These are phyloP conservation scores for Pachypanchax playfairii DNA, from an alignment of 2,113 vertebrate species.

Conservation along the genomic window DNA sequence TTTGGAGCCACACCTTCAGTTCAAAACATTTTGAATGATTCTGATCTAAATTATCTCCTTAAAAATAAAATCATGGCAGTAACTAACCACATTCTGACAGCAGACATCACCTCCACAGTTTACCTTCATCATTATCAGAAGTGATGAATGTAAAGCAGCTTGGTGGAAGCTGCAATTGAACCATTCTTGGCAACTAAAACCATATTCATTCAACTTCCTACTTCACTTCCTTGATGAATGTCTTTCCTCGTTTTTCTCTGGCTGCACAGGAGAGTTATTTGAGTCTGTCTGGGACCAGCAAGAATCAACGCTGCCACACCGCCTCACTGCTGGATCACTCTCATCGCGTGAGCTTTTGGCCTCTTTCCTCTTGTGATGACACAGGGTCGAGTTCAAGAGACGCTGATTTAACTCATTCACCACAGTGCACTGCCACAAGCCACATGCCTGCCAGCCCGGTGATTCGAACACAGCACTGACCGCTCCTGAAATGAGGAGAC, in stretches of 20 bases:
- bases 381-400: slow-evolving; percentile 64
- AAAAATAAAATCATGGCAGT: too few species aligned
- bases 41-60: too few species aligned
- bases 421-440: slow-evolving; percentile 72
- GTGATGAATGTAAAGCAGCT: slow-evolving; percentile 57
- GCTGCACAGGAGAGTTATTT: slow-evolving; percentile 74
- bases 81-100: slow-evolving; percentile 58
- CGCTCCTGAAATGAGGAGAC: slow-evolving; percentile 66
- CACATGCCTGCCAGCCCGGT: slow-evolving; percentile 74
- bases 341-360: slow-evolving; percentile 74
- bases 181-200: slow-evolving; percentile 66
- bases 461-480: slow-evolving; percentile 60
- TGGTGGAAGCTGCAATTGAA: slow-evolving; percentile 56
- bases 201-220: slow-evolving; percentile 49
- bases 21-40: too few species aligned
- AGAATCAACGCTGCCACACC: slow-evolving; percentile 69
- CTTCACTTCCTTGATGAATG: slow-evolving; percentile 63
- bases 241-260: slow-evolving; percentile 68
- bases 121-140: slow-evolving; percentile 55
- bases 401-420: slow-evolving; percentile 81
- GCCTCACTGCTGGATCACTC: slow-evolving; percentile 74
- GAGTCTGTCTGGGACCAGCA: slow-evolving; percentile 69
- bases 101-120: slow-evolving; percentile 50
- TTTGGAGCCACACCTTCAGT: too few species aligned
- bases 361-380: slow-evolving; percentile 69